Conservation (phyloP, 2,113 vertebrate species). For the Trachemys scripta region DNA sequence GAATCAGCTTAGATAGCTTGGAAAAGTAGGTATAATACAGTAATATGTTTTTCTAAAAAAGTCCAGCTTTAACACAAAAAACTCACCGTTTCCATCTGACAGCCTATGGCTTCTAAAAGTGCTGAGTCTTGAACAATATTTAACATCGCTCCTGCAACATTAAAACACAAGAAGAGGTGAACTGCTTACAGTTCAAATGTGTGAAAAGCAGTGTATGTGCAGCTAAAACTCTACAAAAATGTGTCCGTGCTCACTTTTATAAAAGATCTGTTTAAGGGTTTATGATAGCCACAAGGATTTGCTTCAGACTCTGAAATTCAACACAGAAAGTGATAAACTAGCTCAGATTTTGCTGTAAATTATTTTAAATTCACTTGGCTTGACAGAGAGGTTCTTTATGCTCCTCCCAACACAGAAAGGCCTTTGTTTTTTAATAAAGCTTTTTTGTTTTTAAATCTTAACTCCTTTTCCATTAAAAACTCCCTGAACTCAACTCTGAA, state of each 20-base stretch:
- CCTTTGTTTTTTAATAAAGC: background rate
- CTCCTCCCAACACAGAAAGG: background rate
- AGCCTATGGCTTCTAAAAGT: conserved; percentile 92
- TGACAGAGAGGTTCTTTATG: background rate
- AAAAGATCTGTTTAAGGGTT: background rate
- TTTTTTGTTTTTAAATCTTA: background rate
- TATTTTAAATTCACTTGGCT: background rate
- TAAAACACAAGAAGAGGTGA: background rate
- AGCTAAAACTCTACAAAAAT: background rate
- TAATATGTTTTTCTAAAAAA: background rate
- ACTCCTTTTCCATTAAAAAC: background rate
- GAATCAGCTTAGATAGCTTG: background rate
- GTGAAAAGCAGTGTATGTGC: background rate
- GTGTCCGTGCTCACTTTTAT: background rate
- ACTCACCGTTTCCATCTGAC: conserved; percentile 93
- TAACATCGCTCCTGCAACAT: conserved; percentile 92
- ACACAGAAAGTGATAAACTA: background rate
- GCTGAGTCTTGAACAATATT: conserved; percentile 98
- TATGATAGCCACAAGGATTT: background rate
- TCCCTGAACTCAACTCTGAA: background rate
- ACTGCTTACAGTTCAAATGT: background rate
- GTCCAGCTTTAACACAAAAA: background rate
- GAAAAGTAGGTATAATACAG: background rate
- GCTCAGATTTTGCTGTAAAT: background rate
- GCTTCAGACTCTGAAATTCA: background rate